phyloP scores from a whole-genome alignment of 2,797 vertebrate genomes.

The Pyrocephalus nanus region DNA sequence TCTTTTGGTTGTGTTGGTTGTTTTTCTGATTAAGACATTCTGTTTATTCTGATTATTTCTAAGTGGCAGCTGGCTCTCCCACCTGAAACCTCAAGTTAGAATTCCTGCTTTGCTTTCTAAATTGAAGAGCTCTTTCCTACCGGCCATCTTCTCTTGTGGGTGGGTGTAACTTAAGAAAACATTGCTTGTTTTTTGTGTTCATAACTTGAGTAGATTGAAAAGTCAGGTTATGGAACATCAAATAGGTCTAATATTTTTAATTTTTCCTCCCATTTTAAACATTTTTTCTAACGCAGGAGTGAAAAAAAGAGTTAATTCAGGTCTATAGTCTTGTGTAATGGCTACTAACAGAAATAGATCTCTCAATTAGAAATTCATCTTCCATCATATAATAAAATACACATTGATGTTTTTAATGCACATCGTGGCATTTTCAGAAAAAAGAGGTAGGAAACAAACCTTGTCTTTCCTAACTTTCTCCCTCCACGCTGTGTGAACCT shows the following conservation, averaged over 20 bases:
- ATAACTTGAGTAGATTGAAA: neutral
- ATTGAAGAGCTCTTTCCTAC: neutral
- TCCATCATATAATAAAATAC: neutral
- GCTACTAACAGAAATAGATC: neutral
- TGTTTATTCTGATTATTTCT: neutral
- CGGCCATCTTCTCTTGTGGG: neutral
- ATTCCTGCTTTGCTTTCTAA: neutral
- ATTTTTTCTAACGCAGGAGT: neutral
- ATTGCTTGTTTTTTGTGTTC: rapidly evolving
- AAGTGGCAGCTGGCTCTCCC: neutral
- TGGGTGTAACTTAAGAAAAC: neutral
- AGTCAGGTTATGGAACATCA: neutral
- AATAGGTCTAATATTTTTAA: neutral
- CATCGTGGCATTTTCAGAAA: neutral
- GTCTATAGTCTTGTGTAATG: neutral
- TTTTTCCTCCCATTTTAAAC: neutral
- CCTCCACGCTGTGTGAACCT: neutral
- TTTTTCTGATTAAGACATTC: neutral
- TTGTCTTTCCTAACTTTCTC: neutral
- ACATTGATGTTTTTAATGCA: neutral
- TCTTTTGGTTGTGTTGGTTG: neutral
- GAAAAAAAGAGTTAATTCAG: neutral
- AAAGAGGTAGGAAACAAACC: neutral
- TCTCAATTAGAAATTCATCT: neutral
- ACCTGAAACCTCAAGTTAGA: neutral